Base-by-base conservation (phyloP, 2,888 invertebrate genomes). In the Mechanitis mazaeus region DNA sequence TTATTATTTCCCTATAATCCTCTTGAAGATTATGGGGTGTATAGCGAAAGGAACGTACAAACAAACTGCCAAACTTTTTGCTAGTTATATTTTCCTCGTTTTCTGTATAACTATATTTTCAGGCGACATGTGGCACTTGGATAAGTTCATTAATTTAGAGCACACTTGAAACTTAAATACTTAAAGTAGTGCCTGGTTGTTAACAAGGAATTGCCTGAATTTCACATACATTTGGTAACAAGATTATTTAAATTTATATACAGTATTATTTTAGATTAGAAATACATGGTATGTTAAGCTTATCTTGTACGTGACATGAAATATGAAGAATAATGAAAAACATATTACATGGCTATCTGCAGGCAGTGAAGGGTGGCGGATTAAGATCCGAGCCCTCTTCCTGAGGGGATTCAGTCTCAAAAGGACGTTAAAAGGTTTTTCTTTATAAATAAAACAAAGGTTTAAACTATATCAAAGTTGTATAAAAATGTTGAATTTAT, bases 131-230 rank as follows among this genome's bases (percentile, higher is more conserved):
- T 67, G 68, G 60, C 68, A 67, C 68, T 69, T 69, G 65, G 65
- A 60, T 69, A 70, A 72, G 70, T 74, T 72, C 69, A 70, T 74
- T 72, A 72, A 75, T 75, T 72, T 73, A 69, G 65, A 71, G 64
- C 68, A 67, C 65, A 66, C 68, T 69, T 68, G 61, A 70, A 72
- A 73, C 72, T 74, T 69, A 63, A 65, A 64, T 66, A 60, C 65
- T 64, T 58, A 57, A 65, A 65, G 60, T 70, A 69, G 58, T 64
- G 59, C 55, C 50, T 61, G 63, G 61, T 64, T 69, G 61, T 58
- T 65, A 68, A 67, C 65, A 67, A 68, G 65, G 64, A 63, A 45
- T 54, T 33, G 56, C 50, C 56, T 60, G 54, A 65, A 56, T 65
- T 63, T 56, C 3, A 56, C 56, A 50, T 54, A 56, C 31, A 11